A percentile compares a stretch with the other conserved stretches of the same genome.
phyloP scores from a whole-genome alignment of 2,888 invertebrate genomes.

The Synergus laeviventris region DNA sequence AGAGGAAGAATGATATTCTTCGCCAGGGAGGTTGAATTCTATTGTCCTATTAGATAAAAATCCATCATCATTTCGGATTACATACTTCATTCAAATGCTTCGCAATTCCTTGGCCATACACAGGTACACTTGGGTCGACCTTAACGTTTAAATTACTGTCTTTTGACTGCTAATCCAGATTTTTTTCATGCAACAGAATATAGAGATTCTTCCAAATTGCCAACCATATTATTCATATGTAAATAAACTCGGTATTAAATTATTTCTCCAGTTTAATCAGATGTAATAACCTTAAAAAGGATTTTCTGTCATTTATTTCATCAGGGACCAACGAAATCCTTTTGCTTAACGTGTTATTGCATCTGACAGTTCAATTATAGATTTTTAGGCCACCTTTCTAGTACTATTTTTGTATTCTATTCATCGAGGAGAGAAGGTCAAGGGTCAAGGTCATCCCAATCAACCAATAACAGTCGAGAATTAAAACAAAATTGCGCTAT shows the following conservation, averaged over 20 bases:
- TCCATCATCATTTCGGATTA: too few relatives aligned
- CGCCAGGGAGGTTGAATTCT: neutral
- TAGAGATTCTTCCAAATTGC: neutral
- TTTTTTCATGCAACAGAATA: neutral
- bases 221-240: neutral
- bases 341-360: neutral
- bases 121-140: neutral
- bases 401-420: neutral
- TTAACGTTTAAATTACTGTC: neutral
- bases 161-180: neutral
- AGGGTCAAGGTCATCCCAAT: neutral
- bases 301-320: too few relatives aligned
- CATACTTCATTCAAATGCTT: neutral
- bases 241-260: neutral
- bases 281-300: too few relatives aligned
- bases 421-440: neutral
- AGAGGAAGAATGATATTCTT: neutral
- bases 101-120: neutral
- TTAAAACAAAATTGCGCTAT: too few relatives aligned
- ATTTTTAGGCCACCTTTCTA: neutral
- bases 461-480: too few relatives aligned
- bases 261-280: neutral
- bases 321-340: too few relatives aligned
- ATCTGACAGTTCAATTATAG: neutral
- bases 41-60: neutral